Percentiles rank a stretch among this genome's conserved stretches.
phyloP scores from a whole-genome alignment of 2,888 invertebrate genomes.

The Troilus luridus region DNA sequence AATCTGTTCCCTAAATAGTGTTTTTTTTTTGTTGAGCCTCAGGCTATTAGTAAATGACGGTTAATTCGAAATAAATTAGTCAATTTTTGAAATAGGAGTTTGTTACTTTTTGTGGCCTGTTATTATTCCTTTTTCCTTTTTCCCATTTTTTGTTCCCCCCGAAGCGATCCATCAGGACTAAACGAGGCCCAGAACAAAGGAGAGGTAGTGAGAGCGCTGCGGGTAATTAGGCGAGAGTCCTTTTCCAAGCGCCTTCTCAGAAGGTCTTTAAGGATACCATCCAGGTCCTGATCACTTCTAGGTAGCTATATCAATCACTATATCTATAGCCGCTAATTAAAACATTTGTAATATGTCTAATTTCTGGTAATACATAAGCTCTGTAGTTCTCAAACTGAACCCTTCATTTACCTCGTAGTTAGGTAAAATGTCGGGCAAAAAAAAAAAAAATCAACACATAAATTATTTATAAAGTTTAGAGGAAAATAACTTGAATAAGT shows the following conservation, averaged over 20 bases:
- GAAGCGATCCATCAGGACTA: constrained; percentile 26
- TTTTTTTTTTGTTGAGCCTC: background rate
- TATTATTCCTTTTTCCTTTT: background rate
- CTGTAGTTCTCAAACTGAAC: too few relatives aligned
- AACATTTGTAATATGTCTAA: background rate
- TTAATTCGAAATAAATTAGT: constrained; percentile 50
- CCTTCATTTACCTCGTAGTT: too few relatives aligned
- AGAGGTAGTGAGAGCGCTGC: background rate
- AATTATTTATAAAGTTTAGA: too few relatives aligned
- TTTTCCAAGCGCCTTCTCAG: background rate
- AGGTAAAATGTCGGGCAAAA: too few relatives aligned
- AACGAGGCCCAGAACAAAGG: constrained; percentile 38
- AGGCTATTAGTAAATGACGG: constrained; percentile 36
- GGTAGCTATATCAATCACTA: background rate
- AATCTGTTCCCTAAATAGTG: constrained; percentile 6
- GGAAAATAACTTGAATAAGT: too few relatives aligned
- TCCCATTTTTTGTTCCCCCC: too few relatives aligned
- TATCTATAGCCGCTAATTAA: background rate
- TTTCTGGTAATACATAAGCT: background rate
- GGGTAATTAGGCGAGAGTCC: background rate
- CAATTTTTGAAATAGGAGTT: constrained; percentile 38
- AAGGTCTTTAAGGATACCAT: background rate
- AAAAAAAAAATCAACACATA: too few relatives aligned
- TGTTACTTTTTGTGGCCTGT: constrained; percentile 24
- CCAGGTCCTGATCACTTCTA: background rate